A percentile compares a stretch with the other conserved stretches of the same genome.
These are phyloP conservation scores for Euschistus heros DNA, from an alignment of 1,140 invertebrate species.

Conservation along the genomic window DNA sequence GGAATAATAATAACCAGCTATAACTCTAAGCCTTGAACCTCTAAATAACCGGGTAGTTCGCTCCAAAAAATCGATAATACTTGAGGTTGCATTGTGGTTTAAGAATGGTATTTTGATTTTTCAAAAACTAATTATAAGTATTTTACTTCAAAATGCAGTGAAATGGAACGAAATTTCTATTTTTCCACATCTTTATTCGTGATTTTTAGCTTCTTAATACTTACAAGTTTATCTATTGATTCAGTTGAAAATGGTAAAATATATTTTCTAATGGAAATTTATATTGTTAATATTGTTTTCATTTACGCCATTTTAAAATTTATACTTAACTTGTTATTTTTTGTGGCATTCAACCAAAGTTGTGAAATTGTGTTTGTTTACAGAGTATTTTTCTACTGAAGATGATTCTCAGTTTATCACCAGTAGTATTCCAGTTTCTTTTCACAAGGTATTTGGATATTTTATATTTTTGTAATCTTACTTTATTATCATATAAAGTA, in stretches of 20 bases:
- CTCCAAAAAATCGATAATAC: constrained; percentile 15
- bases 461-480: no score
- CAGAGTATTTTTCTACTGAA: constrained; percentile 57
- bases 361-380: constrained; percentile 31
- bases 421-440: constrained; percentile 46
- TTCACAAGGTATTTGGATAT: constrained; percentile 42
- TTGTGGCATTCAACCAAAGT: not conserved
- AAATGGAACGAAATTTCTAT: not conserved
- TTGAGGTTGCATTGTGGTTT: not conserved
- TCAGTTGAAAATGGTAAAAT: not conserved
- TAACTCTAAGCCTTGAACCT: no score
- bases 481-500: no score
- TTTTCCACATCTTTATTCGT: not conserved
- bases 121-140: not conserved
- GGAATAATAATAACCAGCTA: no score
- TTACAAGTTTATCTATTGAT: not conserved
- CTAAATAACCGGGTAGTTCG: not conserved
- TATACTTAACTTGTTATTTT: not conserved
- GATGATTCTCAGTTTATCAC: constrained; percentile 55
- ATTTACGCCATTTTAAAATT: not conserved
- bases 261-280: not conserved
- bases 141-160: not conserved
- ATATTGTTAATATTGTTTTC: no score
- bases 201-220: not conserved
- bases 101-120: not conserved